phyloP scores from a whole-genome alignment of 2,113 vertebrate species.

The Picathartes gymnocephalus region DNA sequence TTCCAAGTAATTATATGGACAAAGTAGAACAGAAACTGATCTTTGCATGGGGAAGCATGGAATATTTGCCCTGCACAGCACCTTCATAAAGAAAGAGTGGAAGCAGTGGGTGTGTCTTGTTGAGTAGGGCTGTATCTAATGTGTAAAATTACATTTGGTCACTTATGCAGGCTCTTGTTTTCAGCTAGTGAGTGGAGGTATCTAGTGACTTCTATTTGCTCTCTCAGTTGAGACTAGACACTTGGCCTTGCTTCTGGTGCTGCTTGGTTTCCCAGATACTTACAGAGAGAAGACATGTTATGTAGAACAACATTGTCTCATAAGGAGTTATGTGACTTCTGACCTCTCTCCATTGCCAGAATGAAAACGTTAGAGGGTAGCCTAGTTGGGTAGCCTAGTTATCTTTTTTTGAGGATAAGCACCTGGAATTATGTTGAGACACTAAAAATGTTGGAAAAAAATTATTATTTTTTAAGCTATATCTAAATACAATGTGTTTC shows the following conservation, averaged over 20 bases:
- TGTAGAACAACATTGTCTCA: background rate
- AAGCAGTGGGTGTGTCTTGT: background rate
- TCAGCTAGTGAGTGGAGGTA: rapidly evolving
- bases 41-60: background rate
- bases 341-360: background rate
- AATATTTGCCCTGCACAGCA: background rate
- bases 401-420: background rate
- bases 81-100: background rate
- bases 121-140: background rate
- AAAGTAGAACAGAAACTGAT: background rate
- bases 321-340: background rate
- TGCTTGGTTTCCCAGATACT: background rate
- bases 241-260: background rate
- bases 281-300: background rate
- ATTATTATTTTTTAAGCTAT: background rate
- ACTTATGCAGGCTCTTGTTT: background rate
- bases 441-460: background rate
- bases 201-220: background rate
- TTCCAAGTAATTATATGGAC: background rate
- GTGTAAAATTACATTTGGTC: background rate
- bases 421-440: background rate
- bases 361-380: background rate
- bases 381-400: background rate
- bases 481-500: background rate
- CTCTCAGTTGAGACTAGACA: background rate